A percentile compares a stretch with the other conserved stretches of the same genome.
phyloP scores from a whole-genome alignment of 2,888 invertebrate genomes.

The Hirtodrosophila confusa region DNA sequence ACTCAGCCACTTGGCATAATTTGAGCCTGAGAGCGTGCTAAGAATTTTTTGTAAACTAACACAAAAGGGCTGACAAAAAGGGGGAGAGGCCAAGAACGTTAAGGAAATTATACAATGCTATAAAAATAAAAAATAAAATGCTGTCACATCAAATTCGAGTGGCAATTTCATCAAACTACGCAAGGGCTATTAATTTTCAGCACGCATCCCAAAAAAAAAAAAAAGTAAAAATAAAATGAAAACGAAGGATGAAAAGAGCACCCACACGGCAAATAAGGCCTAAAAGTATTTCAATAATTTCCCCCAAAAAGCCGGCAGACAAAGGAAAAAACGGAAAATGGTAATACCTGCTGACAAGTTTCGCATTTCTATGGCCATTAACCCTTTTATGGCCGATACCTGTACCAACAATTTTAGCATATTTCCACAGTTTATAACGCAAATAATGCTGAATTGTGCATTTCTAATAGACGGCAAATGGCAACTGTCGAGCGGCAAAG shows the following conservation, averaged over 20 bases:
- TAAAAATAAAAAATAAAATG: constrained; percentile 68
- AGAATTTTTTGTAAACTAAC: constrained; percentile 44
- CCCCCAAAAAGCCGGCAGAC: not conserved
- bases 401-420: constrained; percentile 63
- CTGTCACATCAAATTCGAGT: constrained; percentile 77
- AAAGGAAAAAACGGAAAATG: constrained; percentile 14
- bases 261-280: constrained; percentile 48
- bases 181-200: constrained; percentile 58
- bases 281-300: constrained; percentile 75
- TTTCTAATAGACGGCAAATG: constrained; percentile 69
- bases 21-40: constrained; percentile 65
- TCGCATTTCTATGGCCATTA: constrained; percentile 76
- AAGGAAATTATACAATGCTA: constrained; percentile 63
- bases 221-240: too few relatives aligned
- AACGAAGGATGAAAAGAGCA: not conserved
- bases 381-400: constrained; percentile 70
- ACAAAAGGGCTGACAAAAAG: constrained; percentile 20
- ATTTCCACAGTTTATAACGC: constrained; percentile 73
- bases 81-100: constrained; percentile 17
- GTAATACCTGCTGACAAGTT: constrained; percentile 73
- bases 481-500: constrained; percentile 45
- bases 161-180: constrained; percentile 65
- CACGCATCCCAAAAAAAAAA: constrained; percentile 38
- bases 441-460: constrained; percentile 78
- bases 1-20: constrained; percentile 75